Evolutionary conservation across 2,888 invertebrate species (phyloP).

Genomic region (Bruchidius siliquastri): DNA sequence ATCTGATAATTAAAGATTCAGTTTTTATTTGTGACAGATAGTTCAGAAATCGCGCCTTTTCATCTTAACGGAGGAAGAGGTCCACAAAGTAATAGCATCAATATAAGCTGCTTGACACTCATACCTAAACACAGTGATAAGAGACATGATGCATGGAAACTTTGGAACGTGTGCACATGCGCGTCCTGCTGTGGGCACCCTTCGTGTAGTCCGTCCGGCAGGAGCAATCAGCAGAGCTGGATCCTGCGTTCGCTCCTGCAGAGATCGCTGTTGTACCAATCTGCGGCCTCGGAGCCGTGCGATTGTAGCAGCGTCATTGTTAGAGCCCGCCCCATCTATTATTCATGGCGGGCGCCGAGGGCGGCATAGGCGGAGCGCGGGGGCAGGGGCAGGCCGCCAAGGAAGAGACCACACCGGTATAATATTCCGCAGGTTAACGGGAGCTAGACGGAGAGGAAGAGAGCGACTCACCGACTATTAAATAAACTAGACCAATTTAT

Average conservation of each 20-base stretch:
- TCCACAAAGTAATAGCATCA: too few relatives aligned
- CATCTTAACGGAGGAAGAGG: too few relatives aligned
- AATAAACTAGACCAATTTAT: too few relatives aligned
- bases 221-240: not conserved
- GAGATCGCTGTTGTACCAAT: not conserved
- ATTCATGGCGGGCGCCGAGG: conserved; percentile 39
- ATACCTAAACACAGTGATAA: not conserved
- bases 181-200: not conserved
- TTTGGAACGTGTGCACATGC: not conserved
- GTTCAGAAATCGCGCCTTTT: too few relatives aligned
- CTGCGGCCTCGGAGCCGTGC: conserved; percentile 16
- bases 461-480: too few relatives aligned
- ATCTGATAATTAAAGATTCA: too few relatives aligned
- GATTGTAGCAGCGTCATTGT: conserved; percentile 50
- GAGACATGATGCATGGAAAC: not conserved
- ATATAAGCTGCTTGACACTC: too few relatives aligned
- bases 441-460: too few relatives aligned
- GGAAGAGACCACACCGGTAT: not conserved
- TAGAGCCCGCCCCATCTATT: conserved; percentile 47
- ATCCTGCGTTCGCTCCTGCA: not conserved
- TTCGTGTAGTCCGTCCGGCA: not conserved
- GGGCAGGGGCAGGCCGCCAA: not conserved
- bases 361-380: conserved; percentile 1
- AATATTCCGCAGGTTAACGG: too few relatives aligned
- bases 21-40: too few relatives aligned